These are phyloP conservation scores for Salticus scenicus DNA, from an alignment of 2,888 invertebrate genomes.

Conservation along the genomic window DNA sequence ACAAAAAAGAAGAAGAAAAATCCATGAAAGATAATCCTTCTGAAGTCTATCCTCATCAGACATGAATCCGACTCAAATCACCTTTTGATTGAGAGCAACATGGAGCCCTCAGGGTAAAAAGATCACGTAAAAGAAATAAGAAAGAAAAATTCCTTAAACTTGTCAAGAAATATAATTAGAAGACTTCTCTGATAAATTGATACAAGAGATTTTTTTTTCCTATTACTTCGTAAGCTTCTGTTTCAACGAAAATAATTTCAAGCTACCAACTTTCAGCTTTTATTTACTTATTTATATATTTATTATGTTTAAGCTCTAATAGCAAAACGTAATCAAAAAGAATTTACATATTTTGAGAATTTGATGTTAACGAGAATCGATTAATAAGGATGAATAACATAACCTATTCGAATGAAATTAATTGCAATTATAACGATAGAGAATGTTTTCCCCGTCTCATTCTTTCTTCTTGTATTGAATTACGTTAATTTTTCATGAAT, in stretches of 20 bases:
- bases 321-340: no score
- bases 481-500: no score
- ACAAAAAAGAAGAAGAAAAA: neutral
- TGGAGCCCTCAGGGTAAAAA: neutral
- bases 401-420: no score
- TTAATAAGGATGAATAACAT: no score
- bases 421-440: no score
- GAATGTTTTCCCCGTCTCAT: no score
- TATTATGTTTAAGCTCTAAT: no score
- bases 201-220: neutral
- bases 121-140: neutral
- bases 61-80: neutral
- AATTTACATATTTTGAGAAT: no score
- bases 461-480: no score
- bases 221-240: neutral
- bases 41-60: neutral
- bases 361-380: no score
- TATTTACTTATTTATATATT: no score
- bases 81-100: neutral
- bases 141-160: neutral
- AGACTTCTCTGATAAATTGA: slow-evolving; percentile 2
- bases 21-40: neutral
- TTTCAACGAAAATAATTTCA: neutral
- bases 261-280: no score
- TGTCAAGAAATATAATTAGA: slow-evolving; percentile 9